Evolutionary conservation across 2,113 vertebrate species (phyloP).

Genomic region (Pluvianellus socialis): DNA sequence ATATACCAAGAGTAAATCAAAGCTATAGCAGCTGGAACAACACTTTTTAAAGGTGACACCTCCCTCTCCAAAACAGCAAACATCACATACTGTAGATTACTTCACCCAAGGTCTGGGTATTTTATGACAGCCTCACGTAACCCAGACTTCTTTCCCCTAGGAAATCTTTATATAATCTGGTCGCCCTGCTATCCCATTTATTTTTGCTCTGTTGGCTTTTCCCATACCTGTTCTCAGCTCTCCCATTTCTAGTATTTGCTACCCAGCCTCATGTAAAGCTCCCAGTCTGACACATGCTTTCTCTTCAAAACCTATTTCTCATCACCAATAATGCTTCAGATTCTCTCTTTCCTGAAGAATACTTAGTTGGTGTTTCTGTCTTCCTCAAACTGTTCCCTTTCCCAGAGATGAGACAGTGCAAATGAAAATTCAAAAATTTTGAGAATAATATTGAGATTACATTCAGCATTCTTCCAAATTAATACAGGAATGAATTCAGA

Average conservation of each 20-base stretch:
- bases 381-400: not conserved
- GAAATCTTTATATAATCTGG: not conserved
- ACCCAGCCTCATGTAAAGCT: not conserved
- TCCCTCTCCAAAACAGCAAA: not conserved
- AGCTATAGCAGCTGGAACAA: not conserved
- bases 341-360: not conserved
- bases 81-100: not conserved
- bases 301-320: not conserved
- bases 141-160: not conserved
- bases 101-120: not conserved
- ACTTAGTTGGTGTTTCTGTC: not conserved
- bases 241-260: not conserved
- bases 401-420: not conserved
- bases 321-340: not conserved
- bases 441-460: not conserved
- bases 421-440: not conserved
- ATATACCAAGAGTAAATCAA: not conserved
- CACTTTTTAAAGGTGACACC: not conserved
- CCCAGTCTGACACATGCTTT: not conserved
- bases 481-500: not conserved
- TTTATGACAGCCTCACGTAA: not conserved
- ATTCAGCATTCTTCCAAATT: not conserved
- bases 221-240: not conserved
- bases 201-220: not conserved
- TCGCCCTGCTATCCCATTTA: not conserved